Base-by-base conservation (phyloP, 2,113 vertebrate species). In the Uria lomvia region DNA sequence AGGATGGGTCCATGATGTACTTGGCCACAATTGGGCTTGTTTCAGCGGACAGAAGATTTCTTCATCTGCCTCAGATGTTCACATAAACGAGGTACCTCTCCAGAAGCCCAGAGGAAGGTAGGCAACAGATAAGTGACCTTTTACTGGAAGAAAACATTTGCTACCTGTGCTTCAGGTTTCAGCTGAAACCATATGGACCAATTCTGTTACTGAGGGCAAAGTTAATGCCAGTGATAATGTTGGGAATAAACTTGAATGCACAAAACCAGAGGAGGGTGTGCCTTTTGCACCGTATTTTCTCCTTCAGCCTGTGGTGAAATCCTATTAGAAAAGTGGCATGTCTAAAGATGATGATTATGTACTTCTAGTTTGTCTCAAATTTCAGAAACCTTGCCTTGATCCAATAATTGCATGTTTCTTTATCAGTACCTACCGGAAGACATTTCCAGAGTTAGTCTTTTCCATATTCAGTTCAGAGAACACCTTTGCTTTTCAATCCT, bases 11-110 rank as follows among this genome's bases (percentile, higher is more conserved):
- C 99, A 99, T 52, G 99, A 99, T 62, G 98, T 99, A 7, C 97
- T 99, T 95, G 99, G 99, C 26, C 98, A 95, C 86, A 99, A 99
- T 87, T 99, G 99, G 99, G 99, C 98, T 36, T 99, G 99, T 96
- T 99, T 99, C 86, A 94, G 94, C 0, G 99, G 99, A 45, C 98
- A 97, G 88, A 99, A 98, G 83, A 89, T 98, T 40, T 96, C 96
- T 4, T 63, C 97, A 4, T 65, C 98, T 24, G 74, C 91, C 2
- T 97, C 97, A 4, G 96, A 96, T 29, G 67, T 63, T 42, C 96
- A 76, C 1, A 4, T 86, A 56, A 96, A 96, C 0, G 65, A 93
- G 5, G 38, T 95, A 58, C 94, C 77, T 29, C 78, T 75, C 12
- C 68, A 40, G 47, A 91, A 93, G 62, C 87, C 67, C 8, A 34